Evolutionary conservation across 2,797 vertebrate species (phyloP).

Genomic region (Loriculus beryllinus): DNA sequence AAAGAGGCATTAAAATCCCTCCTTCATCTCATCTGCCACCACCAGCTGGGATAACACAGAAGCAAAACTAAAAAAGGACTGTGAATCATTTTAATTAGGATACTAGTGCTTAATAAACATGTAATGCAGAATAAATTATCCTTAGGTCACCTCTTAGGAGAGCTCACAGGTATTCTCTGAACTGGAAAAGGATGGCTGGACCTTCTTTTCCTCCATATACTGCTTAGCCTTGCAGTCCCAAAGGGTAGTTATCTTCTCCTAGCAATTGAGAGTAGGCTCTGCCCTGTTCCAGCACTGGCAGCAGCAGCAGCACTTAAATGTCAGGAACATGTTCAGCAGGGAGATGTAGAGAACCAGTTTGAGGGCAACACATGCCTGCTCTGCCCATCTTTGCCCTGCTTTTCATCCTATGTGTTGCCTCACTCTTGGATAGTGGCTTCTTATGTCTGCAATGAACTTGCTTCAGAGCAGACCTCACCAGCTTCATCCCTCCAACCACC

Average conservation of each 20-base stretch:
- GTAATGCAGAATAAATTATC: constrained; percentile 12
- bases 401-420: background rate
- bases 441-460: background rate
- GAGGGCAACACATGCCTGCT: background rate
- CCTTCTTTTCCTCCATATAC: background rate
- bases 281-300: background rate
- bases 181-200: background rate
- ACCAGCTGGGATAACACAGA: background rate
- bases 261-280: background rate
- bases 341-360: background rate
- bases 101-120: constrained; percentile 21
- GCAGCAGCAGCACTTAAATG: background rate
- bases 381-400: background rate
- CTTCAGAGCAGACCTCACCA: background rate
- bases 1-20: background rate
- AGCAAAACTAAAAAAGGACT: background rate
- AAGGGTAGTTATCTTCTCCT: background rate
- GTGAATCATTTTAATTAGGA: constrained; percentile 27
- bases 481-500: background rate
- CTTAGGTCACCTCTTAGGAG: background rate
- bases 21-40: background rate
- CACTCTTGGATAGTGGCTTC: background rate
- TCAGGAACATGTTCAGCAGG: background rate
- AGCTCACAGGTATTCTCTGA: background rate
- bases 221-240: background rate